These are phyloP conservation scores for Knipowitschia caucasica DNA, from an alignment of 2,797 vertebrate species.

Conservation along the genomic window DNA sequence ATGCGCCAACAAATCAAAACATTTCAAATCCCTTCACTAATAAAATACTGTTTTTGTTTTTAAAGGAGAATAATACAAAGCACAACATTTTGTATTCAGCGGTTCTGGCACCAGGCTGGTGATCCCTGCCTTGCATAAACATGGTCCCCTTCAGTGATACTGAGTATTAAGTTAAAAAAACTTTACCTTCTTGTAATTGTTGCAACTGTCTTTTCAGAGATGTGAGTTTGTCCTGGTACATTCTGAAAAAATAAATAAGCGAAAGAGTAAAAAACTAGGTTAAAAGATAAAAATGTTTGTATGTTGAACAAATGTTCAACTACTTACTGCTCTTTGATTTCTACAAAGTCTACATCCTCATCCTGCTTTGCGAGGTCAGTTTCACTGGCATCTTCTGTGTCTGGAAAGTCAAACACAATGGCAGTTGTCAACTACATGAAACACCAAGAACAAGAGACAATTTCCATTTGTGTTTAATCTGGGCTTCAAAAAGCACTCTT, in stretches of 20 bases:
- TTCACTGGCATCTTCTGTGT: conserved; percentile 98
- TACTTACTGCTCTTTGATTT: conserved; percentile 98
- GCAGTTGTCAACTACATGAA: background rate
- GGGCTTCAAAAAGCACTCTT: background rate
- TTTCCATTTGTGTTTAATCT: background rate
- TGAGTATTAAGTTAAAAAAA: background rate
- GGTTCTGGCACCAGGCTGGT: too few relatives aligned
- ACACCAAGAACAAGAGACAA: background rate
- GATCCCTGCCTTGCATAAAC: background rate
- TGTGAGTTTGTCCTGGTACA: conserved; percentile 98
- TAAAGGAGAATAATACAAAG: too few relatives aligned
- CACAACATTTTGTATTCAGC: too few relatives aligned
- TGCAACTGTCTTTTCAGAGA: conserved; percentile 94
- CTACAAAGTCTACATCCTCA: conserved; percentile 95
- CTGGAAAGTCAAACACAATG: conserved; percentile 60
- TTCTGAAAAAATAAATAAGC: conserved; percentile 70
- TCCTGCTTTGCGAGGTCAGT: conserved; percentile 96
- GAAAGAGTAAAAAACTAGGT: background rate
- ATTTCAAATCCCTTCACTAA: too few relatives aligned
- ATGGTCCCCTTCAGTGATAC: background rate
- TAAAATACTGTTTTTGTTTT: too few relatives aligned
- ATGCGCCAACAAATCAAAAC: too few relatives aligned
- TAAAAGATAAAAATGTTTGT: background rate
- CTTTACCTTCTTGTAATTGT: conserved; percentile 92
- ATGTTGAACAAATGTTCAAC: background rate